Conservation (phyloP, 2,113 vertebrate genomes). For the Passer domesticus region DNA sequence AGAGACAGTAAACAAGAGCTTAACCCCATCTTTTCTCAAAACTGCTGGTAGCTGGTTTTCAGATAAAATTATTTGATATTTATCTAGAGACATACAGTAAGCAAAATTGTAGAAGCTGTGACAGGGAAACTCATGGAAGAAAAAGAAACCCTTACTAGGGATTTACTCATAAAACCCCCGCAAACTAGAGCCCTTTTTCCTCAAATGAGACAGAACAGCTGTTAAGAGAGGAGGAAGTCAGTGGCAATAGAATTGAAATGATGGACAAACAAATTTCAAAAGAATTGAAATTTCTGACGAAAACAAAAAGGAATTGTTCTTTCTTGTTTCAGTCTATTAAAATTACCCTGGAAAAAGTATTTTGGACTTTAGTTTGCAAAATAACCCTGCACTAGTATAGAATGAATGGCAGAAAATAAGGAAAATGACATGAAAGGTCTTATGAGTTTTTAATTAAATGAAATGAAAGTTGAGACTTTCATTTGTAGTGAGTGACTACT, state of each 20-base stretch:
- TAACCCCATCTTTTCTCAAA: not conserved
- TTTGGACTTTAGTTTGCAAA: not conserved
- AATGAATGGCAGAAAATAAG: not conserved
- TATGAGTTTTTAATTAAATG: not conserved
- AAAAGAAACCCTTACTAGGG: not conserved
- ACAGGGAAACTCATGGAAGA: not conserved
- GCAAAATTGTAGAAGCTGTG: not conserved
- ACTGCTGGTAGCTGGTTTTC: not conserved
- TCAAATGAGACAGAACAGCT: not conserved
- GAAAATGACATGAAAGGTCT: not conserved
- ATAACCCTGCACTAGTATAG: not conserved
- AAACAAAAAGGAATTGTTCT: not conserved
- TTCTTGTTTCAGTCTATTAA: not conserved
- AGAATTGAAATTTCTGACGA: not conserved
- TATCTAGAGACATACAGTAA: not conserved
- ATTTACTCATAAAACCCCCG: not conserved
- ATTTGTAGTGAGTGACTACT: too few relatives aligned
- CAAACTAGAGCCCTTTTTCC: fast-evolving
- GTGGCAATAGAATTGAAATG: not conserved
- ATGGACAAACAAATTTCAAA: not conserved
- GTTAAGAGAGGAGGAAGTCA: not conserved
- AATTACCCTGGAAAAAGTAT: not conserved
- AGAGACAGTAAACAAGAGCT: not conserved
- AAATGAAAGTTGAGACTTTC: constrained; percentile 3
- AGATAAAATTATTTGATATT: not conserved